Percentiles rank a stretch among this genome's conserved stretches.
Evolutionary conservation across 2,113 vertebrate species (phyloP).

Genomic region (Tautogolabrus adspersus): DNA sequence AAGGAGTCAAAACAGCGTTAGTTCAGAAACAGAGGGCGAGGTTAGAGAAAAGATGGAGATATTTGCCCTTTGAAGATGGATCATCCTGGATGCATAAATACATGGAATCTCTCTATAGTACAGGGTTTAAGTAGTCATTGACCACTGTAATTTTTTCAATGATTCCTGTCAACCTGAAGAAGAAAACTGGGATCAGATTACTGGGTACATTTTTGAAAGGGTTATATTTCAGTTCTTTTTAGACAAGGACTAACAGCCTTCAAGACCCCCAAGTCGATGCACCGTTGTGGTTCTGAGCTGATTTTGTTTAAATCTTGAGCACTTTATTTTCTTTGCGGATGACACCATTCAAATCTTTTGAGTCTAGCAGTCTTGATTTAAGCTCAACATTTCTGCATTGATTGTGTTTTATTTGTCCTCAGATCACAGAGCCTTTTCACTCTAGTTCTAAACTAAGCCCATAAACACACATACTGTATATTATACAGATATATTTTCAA

Average conservation of each 20-base stretch:
- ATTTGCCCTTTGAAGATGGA: not conserved
- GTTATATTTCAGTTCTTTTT: not conserved
- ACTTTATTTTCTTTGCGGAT: not conserved
- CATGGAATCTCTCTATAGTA: not conserved
- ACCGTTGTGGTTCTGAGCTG: no score
- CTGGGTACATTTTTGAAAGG: not conserved
- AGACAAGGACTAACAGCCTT: no score
- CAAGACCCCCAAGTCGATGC: no score
- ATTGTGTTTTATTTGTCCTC: not conserved
- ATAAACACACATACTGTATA: not conserved
- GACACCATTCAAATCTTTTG: not conserved
- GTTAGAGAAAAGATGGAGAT: not conserved
- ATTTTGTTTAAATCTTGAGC: no score
- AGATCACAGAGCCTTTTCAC: not conserved
- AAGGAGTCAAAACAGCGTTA: not conserved
- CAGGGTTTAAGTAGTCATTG: not conserved
- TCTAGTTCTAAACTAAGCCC: not conserved
- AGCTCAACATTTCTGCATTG: not conserved
- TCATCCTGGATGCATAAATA: not conserved
- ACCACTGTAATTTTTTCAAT: not conserved
- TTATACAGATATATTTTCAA: no score
- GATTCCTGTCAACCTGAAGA: not conserved
- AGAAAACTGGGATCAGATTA: not conserved
- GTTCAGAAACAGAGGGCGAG: conserved; percentile 5
- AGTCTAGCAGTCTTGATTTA: no score